Percentiles rank a stretch among this genome's conserved stretches.
phyloP scores from a whole-genome alignment of 2,888 invertebrate genomes.

The Mesorhabditis sp. region DNA sequence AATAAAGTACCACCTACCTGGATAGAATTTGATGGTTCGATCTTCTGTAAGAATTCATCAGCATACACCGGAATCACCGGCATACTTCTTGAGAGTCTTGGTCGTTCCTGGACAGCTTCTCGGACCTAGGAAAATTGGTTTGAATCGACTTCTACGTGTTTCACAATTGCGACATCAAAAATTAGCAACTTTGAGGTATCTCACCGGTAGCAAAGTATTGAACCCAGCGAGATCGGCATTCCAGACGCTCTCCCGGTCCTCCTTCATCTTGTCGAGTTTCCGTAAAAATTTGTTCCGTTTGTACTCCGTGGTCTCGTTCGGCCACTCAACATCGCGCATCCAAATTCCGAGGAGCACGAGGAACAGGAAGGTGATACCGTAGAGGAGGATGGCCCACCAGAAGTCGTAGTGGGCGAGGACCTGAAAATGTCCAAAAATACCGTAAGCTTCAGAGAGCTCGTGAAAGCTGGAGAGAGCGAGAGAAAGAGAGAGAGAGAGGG shows the following conservation, averaged over 20 bases:
- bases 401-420: slow-evolving; percentile 4
- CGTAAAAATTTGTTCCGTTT: slow-evolving; percentile 27
- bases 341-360: slow-evolving; percentile 66
- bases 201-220: background rate
- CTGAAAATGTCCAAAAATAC: slow-evolving; percentile 11
- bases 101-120: background rate
- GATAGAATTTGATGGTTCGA: background rate
- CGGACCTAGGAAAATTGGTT: background rate
- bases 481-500: background rate
- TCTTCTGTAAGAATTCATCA: background rate
- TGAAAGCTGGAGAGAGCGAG: background rate
- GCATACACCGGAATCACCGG: background rate
- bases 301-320: slow-evolving; percentile 59
- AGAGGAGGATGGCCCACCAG: slow-evolving; percentile 1
- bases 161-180: background rate
- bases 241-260: slow-evolving; percentile 10
- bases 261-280: slow-evolving; percentile 13
- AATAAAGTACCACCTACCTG: slow-evolving; percentile 7
- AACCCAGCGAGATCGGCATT: slow-evolving; percentile 9
- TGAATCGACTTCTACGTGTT: background rate
- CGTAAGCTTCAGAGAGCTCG: background rate
- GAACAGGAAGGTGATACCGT: slow-evolving; percentile 65
- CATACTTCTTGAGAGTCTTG: slow-evolving; percentile 9
- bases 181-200: background rate
- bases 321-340: slow-evolving; percentile 83